These are phyloP conservation scores for Neosilurus hyrtlii DNA, from an alignment of 2,797 vertebrate species.

Conservation along the genomic window DNA sequence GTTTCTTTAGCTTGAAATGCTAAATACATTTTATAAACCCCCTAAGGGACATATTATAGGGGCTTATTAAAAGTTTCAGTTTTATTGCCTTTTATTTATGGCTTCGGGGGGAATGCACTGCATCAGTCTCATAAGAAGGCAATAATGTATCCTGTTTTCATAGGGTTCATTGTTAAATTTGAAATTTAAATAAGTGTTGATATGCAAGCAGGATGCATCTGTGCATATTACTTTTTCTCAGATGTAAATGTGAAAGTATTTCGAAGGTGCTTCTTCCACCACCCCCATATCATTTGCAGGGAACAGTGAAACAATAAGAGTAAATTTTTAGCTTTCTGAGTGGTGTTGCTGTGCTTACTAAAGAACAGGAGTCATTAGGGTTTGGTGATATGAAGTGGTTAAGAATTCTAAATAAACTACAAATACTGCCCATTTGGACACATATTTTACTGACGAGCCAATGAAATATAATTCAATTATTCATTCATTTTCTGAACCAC, in stretches of 20 bases:
- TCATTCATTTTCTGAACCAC: no score
- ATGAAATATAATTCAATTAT: neutral
- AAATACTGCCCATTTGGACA: neutral
- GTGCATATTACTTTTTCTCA: slow-evolving; percentile 53
- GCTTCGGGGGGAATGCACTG: slow-evolving; percentile 65
- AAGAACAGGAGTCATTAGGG: slow-evolving; percentile 7
- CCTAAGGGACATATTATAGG: slow-evolving; percentile 60
- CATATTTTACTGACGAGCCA: neutral
- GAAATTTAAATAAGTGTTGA: slow-evolving; percentile 59
- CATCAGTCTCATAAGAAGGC: slow-evolving; percentile 62
- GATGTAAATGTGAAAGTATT: slow-evolving; percentile 54
- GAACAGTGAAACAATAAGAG: slow-evolving; percentile 41
- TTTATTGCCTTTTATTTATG: slow-evolving; percentile 75
- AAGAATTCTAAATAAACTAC: slow-evolving; percentile 8
- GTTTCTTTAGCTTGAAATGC: slow-evolving; percentile 65
- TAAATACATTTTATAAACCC: slow-evolving; percentile 65
- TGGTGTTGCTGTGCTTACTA: neutral
- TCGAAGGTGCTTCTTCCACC: slow-evolving; percentile 26
- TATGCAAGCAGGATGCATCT: slow-evolving; percentile 49
- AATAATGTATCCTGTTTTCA: slow-evolving; percentile 64
- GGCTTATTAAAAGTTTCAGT: slow-evolving; percentile 76
- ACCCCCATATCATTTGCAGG: slow-evolving; percentile 28
- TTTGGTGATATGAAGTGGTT: slow-evolving; percentile 14
- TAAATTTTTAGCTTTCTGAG: slow-evolving; percentile 32
- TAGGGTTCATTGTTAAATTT: slow-evolving; percentile 58